Conservation (phyloP, 2,113 vertebrate species). For the Marcusenius ussheri region DNA sequence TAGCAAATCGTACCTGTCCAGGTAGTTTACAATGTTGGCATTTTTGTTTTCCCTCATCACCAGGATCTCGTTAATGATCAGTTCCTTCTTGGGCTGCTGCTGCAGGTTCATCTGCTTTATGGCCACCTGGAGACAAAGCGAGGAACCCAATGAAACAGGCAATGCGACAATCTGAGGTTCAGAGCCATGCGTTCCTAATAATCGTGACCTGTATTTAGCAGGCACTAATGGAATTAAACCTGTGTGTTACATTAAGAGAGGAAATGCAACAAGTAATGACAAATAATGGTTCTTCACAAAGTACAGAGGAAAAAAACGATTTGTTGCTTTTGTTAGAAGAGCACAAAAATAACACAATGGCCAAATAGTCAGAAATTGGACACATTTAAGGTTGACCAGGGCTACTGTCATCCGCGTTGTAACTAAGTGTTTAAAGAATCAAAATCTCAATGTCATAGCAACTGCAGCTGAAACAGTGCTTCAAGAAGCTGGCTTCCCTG, state of each 20-base stretch:
- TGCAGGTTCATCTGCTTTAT: slow-evolving; percentile 98
- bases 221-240: neutral
- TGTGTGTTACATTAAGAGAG: neutral
- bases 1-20: slow-evolving; percentile 77
- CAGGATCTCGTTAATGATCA: slow-evolving; percentile 96
- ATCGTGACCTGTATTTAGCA: neutral
- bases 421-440: neutral
- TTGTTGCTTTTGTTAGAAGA: neutral
- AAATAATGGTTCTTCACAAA: neutral
- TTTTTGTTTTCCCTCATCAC: slow-evolving; percentile 99
- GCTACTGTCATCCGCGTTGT: neutral
- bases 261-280: neutral
- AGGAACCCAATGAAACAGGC: too few species aligned
- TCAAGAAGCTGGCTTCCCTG: neutral
- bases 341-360: neutral
- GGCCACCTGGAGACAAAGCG: slow-evolving; percentile 68
- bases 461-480: neutral
- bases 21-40: slow-evolving; percentile 93
- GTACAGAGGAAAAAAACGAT: neutral
- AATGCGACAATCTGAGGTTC: neutral
- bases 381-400: neutral
- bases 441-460: neutral
- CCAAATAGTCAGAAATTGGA: neutral
- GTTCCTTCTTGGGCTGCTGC: slow-evolving; percentile 93
- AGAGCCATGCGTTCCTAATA: too few species aligned